These are phyloP conservation scores for Pristionchus fissidentatus DNA, from an alignment of 2,888 invertebrate species.

Conservation along the genomic window DNA sequence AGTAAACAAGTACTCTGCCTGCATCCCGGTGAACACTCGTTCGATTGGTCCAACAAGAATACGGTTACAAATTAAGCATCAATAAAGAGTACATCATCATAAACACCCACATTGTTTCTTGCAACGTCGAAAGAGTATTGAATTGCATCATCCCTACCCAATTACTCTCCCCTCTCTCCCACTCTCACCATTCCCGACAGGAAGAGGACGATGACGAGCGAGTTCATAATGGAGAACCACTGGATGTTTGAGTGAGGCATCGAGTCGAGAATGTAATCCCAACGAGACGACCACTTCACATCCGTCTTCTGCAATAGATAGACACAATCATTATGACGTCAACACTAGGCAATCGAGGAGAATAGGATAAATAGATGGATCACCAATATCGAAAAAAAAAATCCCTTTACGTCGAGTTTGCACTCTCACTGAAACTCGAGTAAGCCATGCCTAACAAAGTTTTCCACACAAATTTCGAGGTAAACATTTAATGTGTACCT, in stretches of 20 bases:
- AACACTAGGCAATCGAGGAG: too few relatives aligned
- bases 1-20: too few relatives aligned
- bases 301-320: constrained; percentile 66
- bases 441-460: too few relatives aligned
- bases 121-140: neutral
- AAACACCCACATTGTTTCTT: neutral
- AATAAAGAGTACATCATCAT: too few relatives aligned
- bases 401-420: neutral
- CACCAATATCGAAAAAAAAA: neutral
- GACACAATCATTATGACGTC: neutral
- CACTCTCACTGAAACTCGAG: too few relatives aligned
- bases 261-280: constrained; percentile 98
- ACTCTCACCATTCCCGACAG: constrained; percentile 91
- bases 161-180: neutral
- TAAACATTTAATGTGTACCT: too few relatives aligned
- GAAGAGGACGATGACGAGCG: constrained; percentile 90
- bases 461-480: too few relatives aligned
- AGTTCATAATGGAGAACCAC: constrained; percentile 89
- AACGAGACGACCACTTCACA: constrained; percentile 96
- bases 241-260: constrained; percentile 89
- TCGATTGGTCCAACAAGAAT: too few relatives aligned
- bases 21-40: too few relatives aligned
- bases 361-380: too few relatives aligned
- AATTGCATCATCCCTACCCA: neutral
- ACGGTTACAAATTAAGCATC: too few relatives aligned